phyloP scores from a whole-genome alignment of 2,113 vertebrate species.

The Pongo pygmaeus region DNA sequence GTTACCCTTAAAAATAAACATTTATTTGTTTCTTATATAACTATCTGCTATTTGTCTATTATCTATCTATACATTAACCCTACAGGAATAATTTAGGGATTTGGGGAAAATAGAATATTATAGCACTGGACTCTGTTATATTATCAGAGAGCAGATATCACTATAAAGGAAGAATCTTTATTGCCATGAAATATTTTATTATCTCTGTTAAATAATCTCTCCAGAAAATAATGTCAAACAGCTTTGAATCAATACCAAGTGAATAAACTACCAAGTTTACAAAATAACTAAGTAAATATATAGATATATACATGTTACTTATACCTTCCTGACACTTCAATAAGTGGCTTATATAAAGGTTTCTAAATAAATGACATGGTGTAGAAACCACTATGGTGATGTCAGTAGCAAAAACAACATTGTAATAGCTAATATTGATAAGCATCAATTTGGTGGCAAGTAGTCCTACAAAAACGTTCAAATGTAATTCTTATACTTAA shows the following conservation, averaged over 20 bases:
- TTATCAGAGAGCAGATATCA: neutral
- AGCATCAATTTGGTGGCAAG: no score
- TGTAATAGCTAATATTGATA: neutral
- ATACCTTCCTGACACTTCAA: no score
- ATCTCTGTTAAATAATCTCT: neutral
- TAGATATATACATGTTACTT: neutral
- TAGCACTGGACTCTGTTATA: neutral
- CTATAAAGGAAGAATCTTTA: neutral
- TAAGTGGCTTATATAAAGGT: neutral
- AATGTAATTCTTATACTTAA: no score
- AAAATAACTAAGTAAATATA: neutral
- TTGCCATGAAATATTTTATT: neutral
- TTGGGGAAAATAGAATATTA: neutral
- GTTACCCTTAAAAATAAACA: neutral
- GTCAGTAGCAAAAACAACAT: accelerated
- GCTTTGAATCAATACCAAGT: neutral
- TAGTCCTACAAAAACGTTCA: no score
- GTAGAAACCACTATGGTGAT: accelerated
- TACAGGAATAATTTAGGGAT: neutral
- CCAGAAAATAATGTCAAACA: neutral
- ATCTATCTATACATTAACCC: neutral
- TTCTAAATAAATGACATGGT: neutral
- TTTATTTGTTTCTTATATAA: neutral
- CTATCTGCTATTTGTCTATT: neutral
- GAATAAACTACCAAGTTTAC: neutral